These are phyloP conservation scores for Miniopterus natalensis DNA, from an alignment of 2,113 vertebrate species.

Conservation along the genomic window DNA sequence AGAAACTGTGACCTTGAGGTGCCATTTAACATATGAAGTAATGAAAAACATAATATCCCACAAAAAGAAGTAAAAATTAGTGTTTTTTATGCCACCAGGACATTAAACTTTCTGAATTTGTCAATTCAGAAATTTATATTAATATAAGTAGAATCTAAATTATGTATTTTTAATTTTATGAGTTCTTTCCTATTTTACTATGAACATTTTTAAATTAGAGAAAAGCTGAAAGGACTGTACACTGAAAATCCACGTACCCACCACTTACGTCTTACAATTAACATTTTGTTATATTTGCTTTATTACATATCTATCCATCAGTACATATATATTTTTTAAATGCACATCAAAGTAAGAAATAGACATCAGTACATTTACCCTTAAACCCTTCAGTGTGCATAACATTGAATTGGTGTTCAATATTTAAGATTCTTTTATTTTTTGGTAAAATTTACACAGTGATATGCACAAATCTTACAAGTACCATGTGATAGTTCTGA, in stretches of 20 bases:
- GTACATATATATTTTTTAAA: neutral
- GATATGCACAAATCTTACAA: neutral
- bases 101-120: neutral
- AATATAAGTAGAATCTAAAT: neutral
- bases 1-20: conserved; percentile 50
- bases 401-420: neutral
- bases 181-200: neutral
- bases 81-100: conserved; percentile 13
- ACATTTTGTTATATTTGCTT: neutral
- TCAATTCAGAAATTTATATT: conserved; percentile 37
- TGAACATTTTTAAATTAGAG: conserved; percentile 35
- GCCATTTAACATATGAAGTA: conserved; percentile 42
- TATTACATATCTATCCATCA: neutral
- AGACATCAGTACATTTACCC: neutral
- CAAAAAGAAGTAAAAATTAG: neutral
- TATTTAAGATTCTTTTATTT: conserved; percentile 45
- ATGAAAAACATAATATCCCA: conserved; percentile 48
- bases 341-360: conserved; percentile 25
- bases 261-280: neutral
- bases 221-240: conserved; percentile 31
- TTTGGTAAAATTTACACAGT: conserved; percentile 15
- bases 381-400: neutral
- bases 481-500: conserved; percentile 16
- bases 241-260: neutral
- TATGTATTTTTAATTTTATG: conserved; percentile 18